A percentile compares a stretch with the other conserved stretches of the same genome.
These are phyloP conservation scores for Desmodus rotundus DNA, from an alignment of 2,113 vertebrate genomes.

Conservation along the genomic window DNA sequence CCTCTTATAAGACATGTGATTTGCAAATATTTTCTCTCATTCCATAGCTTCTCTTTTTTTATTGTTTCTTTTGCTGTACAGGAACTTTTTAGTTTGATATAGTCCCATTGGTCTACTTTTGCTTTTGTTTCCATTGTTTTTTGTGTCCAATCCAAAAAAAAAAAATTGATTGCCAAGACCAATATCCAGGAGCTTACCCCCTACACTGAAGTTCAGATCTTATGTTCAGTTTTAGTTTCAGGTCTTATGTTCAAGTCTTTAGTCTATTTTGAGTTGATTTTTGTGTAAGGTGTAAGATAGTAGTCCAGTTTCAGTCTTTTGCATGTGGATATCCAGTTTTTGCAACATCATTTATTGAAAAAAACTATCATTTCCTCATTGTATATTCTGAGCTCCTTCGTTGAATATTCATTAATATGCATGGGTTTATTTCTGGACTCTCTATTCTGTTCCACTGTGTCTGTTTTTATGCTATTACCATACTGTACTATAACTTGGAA, in stretches of 20 bases:
- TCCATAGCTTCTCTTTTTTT: neutral
- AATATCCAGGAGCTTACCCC: neutral
- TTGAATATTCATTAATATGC: neutral
- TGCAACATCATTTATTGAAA: neutral
- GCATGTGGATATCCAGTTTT: neutral
- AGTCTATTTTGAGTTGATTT: neutral
- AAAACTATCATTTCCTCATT: neutral
- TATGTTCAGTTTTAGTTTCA: neutral
- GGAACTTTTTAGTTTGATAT: neutral
- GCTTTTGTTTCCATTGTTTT: neutral
- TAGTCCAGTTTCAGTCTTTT: neutral
- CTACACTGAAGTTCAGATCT: neutral
- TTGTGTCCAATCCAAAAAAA: neutral
- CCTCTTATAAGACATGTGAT: neutral
- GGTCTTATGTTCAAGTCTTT: neutral
- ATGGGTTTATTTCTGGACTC: neutral
- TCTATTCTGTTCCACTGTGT: neutral
- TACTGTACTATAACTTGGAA: neutral
- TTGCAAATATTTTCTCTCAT: neutral
- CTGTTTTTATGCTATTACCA: neutral
- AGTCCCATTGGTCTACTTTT: neutral
- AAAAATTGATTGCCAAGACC: neutral
- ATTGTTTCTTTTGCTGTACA: neutral
- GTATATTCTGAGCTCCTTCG: neutral
- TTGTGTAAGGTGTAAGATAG: neutral